Evolutionary conservation across 2,113 vertebrate genomes (phyloP).

Genomic region (Sceloporus tristichus): DNA sequence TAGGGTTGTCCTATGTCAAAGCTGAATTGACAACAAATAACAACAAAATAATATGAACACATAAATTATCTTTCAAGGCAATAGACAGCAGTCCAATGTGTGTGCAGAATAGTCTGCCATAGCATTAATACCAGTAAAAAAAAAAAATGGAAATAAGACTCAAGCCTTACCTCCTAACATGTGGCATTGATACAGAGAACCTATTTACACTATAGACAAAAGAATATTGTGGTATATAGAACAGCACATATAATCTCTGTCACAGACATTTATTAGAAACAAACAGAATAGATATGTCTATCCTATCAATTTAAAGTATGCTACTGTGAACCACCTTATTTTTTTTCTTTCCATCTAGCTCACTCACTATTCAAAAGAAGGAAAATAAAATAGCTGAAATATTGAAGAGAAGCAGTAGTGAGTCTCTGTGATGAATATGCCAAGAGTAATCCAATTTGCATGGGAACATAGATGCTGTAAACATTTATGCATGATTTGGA

Average conservation of each 20-base stretch:
- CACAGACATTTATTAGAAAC: not conserved
- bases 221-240: not conserved
- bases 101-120: too few species aligned
- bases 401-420: constrained; percentile 48
- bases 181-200: not conserved
- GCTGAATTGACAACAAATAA: too few species aligned
- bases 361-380: constrained; percentile 35
- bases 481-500: constrained; percentile 66
- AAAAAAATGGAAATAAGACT: not conserved
- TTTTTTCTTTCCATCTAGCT: constrained; percentile 41
- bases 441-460: constrained; percentile 73
- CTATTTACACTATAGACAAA: not conserved
- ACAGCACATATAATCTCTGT: not conserved
- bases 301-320: not conserved
- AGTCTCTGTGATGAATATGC: constrained; percentile 65
- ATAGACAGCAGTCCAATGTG: too few species aligned
- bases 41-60: too few species aligned
- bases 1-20: too few species aligned
- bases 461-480: constrained; percentile 65
- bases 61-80: too few species aligned
- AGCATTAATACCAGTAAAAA: not conserved
- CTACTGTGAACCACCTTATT: not conserved
- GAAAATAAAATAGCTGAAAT: constrained; percentile 54
- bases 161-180: not conserved
- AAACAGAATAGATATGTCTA: not conserved